Evolutionary conservation across 2,888 invertebrate genomes (phyloP), one percentile per base, ranked within the genome.

Genomic region (Tortricodes alternella): DNA sequence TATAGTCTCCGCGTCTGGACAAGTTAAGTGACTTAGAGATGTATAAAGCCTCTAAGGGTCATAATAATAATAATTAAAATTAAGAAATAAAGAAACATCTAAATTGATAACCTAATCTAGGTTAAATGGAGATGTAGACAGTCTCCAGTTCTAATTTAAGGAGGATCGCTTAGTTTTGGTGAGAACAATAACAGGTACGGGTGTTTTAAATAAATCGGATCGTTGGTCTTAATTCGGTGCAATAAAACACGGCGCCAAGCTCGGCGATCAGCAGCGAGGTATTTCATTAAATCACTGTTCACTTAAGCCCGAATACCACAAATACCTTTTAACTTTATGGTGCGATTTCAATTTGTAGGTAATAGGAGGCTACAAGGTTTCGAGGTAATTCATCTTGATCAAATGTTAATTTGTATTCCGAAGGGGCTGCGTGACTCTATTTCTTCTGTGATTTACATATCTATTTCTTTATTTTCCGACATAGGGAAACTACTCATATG

Each of bases 281-380:
- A 71, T 74, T 78, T 73, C 68, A 74, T 74, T 74, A 74, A 65
- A 75, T 73, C 69, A 68, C 63, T 73, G 66, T 70, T 71, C 66
- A 70, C 67, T 67, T 71, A 65, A 65, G 60, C 64, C 48, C 37
- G 56, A 61, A 68, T 67, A 61, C 62, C 61, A 55, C 60, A 65
- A 68, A 73, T 67, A 56, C 66, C 64, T 71, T 67, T 63, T 59
- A 62, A 57, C 58, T 44, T 59, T 63, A 62, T 46, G 46, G 46
- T 44, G 39, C 43, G 43, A 59, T 63, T 49, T 57, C 44, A 57
- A 58, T 59, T 59, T 59, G 58, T 46, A 39, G 46, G 55, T 50
- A 24, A 35, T 29, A 29, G 37, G 46, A 13, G 29, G 53, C n/a
- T 8, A 35, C 38, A 37, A 46, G 53, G 53, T 24, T 37, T n/a